These are phyloP conservation scores for Scaptomyza cyrtandrae DNA, from an alignment of 2,888 invertebrate species.

Conservation along the genomic window DNA sequence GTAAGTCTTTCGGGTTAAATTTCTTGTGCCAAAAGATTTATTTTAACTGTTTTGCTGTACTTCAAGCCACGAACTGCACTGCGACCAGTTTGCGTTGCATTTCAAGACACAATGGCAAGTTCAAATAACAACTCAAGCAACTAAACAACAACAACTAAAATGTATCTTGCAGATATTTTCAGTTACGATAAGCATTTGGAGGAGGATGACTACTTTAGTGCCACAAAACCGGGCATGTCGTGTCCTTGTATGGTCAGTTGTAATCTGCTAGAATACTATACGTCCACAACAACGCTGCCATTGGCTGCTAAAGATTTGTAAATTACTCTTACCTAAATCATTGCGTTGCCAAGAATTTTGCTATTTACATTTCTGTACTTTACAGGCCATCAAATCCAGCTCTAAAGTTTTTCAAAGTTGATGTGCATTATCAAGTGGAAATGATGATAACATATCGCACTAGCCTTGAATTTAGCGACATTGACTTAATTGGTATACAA, in stretches of 20 bases:
- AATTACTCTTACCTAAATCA: background rate
- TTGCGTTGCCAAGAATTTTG: background rate
- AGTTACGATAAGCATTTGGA: slow-evolving; percentile 77
- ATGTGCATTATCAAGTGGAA: slow-evolving; percentile 84
- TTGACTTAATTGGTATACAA: slow-evolving; percentile 84
- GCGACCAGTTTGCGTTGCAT: slow-evolving; percentile 78
- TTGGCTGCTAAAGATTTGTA: slow-evolving; percentile 46
- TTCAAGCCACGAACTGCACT: slow-evolving; percentile 58
- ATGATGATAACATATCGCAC: slow-evolving; percentile 84
- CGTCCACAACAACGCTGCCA: slow-evolving; percentile 69
- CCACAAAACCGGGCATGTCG: slow-evolving; percentile 79
- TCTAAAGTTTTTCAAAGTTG: slow-evolving; percentile 74
- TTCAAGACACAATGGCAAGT: slow-evolving; percentile 75
- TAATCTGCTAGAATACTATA: slow-evolving; percentile 76
- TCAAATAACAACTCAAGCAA: background rate
- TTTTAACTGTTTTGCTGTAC: background rate
- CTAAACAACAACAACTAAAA: background rate
- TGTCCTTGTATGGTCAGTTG: slow-evolving; percentile 82
- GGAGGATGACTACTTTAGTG: slow-evolving; percentile 77
- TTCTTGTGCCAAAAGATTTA: background rate
- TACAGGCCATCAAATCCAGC: slow-evolving; percentile 43
- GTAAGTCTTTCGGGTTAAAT: slow-evolving; percentile 42
- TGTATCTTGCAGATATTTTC: slow-evolving; percentile 70
- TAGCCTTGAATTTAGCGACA: slow-evolving; percentile 83
- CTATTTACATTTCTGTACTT: background rate